A percentile compares a stretch with the other conserved stretches of the same genome.
phyloP scores from a whole-genome alignment of 37 sponge, comb jelly and placozoan genomes.

The Halichondria panicea region DNA sequence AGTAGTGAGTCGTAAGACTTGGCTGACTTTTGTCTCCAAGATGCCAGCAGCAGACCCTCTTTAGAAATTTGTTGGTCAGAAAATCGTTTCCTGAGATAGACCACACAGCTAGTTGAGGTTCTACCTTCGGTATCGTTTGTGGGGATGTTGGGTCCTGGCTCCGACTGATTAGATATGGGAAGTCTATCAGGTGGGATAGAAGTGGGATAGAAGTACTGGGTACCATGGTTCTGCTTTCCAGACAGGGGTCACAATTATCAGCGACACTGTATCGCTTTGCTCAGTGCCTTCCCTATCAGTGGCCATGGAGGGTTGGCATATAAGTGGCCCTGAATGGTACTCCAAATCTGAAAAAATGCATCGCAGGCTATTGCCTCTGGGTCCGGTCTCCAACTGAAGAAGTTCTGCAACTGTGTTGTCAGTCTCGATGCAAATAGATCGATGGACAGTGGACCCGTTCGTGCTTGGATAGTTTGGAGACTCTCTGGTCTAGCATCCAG shows the following conservation, averaged over 20 bases:
- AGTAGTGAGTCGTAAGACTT: conserved; percentile 26
- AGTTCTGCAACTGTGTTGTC: conserved; percentile 31
- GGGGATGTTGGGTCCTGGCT: too few species aligned
- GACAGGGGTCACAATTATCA: conserved; percentile 9
- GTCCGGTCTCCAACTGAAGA: conserved; percentile 50
- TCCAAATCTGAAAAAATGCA: conserved; percentile 27
- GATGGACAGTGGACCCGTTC: background rate
- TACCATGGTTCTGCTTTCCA: conserved; percentile 19
- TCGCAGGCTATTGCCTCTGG: conserved; percentile 19
- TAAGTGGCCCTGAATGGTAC: background rate
- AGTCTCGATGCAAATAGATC: background rate
- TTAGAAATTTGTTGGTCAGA: conserved; percentile 12
- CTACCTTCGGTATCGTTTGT: conserved; percentile 8
- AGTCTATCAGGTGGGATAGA: too few species aligned
- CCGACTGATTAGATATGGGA: too few species aligned
- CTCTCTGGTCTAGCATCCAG: conserved; percentile 22
- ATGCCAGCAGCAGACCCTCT: conserved; percentile 35
- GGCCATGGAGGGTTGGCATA: conserved; percentile 45
- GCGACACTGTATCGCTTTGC: background rate
- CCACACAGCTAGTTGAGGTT: conserved; percentile 45
- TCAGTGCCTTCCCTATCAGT: conserved; percentile 2
- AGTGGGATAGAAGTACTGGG: conserved; percentile 14
- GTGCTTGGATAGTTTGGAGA: conserved; percentile 6
- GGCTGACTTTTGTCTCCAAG: conserved; percentile 42
- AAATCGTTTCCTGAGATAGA: conserved; percentile 51